Evolutionary conservation across 2,888 invertebrate species (phyloP), one percentile per base, ranked within the genome.

Genomic region (Leptura quadrifasciata): DNA sequence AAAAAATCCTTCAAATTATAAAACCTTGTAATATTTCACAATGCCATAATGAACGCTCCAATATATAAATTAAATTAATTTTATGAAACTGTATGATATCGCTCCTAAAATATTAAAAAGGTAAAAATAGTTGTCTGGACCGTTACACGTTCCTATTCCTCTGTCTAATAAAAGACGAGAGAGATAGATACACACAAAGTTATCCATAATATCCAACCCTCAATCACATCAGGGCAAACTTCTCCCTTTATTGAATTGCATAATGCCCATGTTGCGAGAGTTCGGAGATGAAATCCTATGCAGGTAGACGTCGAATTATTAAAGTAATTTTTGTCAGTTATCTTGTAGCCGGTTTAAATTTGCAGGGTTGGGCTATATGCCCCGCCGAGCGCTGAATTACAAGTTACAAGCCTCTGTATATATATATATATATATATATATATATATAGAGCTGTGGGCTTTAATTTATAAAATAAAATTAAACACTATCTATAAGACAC

Each of bases 271-370:
- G 65, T 54, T 24, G n/a, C 52, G 65, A 8, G 24, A 65, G 52
- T 39, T 18, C 20, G 20, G 27, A 65, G 65, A 65, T 65, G 52
- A 47, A 65, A 47, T 52, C 47, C 17, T 52, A 9, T 52, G 65
- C 65, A 65, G 65, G 65, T 65, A 65, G 65, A 65, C 52, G 52
- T 65, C 65, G 65, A 65, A 12, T 65, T 65, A 47, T 65, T 63
- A 39, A 39, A 20, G 52, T 65, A 65, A 65, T 65, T 65, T 65
- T 65, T 65, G 24, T 65, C 24, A 24, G 65, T 20, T 52, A n/a
- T 39, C 17, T 21, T 65, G 65, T 52, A 65, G 65, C 65, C 65
- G 65, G 65, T 65, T 65, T 63, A 54, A 65, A 65, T 65, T 65
- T 27, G 24, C 65, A 21, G 18, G 24, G 65, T 65, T 65, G 65